Base-by-base conservation (phyloP, 2,888 invertebrate species). In the Bhutanitis thaidina region DNA sequence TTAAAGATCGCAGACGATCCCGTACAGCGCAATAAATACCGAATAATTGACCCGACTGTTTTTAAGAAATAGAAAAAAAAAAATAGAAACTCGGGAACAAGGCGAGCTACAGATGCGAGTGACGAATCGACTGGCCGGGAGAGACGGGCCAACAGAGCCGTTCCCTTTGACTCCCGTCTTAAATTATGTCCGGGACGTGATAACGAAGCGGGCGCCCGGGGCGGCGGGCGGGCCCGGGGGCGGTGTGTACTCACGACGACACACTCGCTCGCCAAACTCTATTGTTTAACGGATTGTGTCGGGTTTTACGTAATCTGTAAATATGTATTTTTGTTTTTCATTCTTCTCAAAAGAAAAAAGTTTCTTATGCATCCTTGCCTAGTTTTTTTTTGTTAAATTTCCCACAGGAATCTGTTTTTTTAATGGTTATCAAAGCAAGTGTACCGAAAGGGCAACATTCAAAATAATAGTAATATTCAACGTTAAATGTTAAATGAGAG, bases 151-250 rank as follows among this genome's bases (percentile, higher is more conserved):
- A 50, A 36, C 34, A 15, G 34, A 50, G 54, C 49, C 55, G 57
- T 61, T 64, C 76, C 74, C 66, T 67, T 67, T 64, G 65, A 65
- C 65, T 66, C 60, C 56, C 62, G 74, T 77, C 84, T 83, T 85
- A 86, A 87, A 86, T 86, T 83, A 87, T 86, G 83, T 86, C 77
- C 79, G 74, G 80, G 70, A 84, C 85, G 87, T 87, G 87, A 83
- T 86, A 83, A 82, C 83, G 80, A 79, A 71, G 55, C 47, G 53
- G 57, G 49, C 54, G 49, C 32, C 48, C 50, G 38, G 44, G 37
- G 52, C 43, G 49, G 53, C 20, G 43, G 43, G 15, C 13, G 36
- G 29, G 12, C 8, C 8, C 36, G 52, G 56, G 57, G 53, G 67
- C 55, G 60, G 55, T 74, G 73, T 80, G 78, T 79, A 77, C 78